Conservation (phyloP, 2,113 vertebrate genomes). For the Ondatra zibethicus region DNA sequence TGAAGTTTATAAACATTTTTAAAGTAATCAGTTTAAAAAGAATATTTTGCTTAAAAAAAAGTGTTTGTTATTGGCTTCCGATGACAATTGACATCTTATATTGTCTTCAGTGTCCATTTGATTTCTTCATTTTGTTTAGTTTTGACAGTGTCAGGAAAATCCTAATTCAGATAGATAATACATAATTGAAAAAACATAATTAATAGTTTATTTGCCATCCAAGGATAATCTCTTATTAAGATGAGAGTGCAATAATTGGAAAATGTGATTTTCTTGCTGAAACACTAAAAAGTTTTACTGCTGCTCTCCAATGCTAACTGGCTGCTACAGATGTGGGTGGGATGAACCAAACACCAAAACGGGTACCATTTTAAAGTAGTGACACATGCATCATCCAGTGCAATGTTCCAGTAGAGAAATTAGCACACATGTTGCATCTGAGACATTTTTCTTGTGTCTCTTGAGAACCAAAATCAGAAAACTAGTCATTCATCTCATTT, state of each 20-base stretch:
- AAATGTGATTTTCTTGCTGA: slow-evolving; percentile 1
- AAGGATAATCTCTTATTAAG: slow-evolving; percentile 13
- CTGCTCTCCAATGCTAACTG: not conserved
- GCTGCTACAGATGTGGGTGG: not conserved
- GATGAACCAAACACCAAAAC: not conserved
- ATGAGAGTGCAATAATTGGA: not conserved
- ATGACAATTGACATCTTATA: not conserved
- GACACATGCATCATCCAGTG: not conserved
- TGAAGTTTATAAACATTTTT: not conserved
- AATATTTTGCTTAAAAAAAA: slow-evolving; percentile 20
- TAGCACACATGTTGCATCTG: not conserved
- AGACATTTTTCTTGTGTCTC: not conserved
- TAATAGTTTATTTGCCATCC: slow-evolving; percentile 39
- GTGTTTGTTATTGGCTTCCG: not conserved
- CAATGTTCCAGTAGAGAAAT: not conserved
- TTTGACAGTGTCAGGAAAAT: slow-evolving; percentile 44
- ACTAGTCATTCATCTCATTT: not conserved
- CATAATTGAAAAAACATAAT: not conserved
- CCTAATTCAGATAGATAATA: slow-evolving; percentile 6
- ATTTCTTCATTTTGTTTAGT: slow-evolving; percentile 2
- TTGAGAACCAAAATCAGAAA: not conserved
- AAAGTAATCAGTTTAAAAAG: not conserved
- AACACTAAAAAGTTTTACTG: slow-evolving; percentile 7
- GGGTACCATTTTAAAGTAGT: not conserved
- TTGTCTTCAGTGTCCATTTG: not conserved